Evolutionary conservation across 2,113 vertebrate genomes (phyloP).

Genomic region (Trinectes maculatus): DNA sequence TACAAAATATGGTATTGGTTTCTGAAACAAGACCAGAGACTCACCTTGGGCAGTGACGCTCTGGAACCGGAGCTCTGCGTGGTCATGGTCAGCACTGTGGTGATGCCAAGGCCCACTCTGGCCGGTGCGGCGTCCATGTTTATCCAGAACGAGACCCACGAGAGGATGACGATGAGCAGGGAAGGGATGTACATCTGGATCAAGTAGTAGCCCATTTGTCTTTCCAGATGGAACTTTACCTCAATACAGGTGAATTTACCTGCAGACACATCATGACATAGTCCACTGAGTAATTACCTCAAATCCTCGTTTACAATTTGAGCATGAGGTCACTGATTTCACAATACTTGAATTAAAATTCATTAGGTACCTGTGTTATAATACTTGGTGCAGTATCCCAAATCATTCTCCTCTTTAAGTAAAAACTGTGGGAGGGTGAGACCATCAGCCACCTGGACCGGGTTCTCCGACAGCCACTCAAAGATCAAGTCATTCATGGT

Average conservation of each 20-base stretch:
- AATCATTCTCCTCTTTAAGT: slow-evolving; percentile 91
- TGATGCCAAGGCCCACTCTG: slow-evolving; percentile 91
- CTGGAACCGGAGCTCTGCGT: slow-evolving; percentile 93
- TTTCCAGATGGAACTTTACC: slow-evolving; percentile 93
- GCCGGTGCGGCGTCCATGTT: slow-evolving; percentile 94
- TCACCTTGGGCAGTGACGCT: slow-evolving; percentile 92
- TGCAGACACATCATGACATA: slow-evolving; percentile 43
- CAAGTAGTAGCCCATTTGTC: slow-evolving; percentile 96
- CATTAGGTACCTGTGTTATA: slow-evolving; percentile 91
- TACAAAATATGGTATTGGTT: too few relatives aligned
- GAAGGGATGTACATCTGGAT: slow-evolving; percentile 98
- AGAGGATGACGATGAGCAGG: slow-evolving; percentile 93
- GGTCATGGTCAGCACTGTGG: slow-evolving; percentile 94
- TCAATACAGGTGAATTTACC: slow-evolving; percentile 96
- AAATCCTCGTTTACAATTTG: background rate
- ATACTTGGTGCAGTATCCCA: slow-evolving; percentile 93
- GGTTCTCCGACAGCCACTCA: slow-evolving; percentile 90
- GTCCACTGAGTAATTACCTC: too few relatives aligned
- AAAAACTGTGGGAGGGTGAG: slow-evolving; percentile 94
- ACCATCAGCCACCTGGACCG: slow-evolving; percentile 93
- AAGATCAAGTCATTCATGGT: slow-evolving; percentile 96
- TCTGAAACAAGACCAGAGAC: too few relatives aligned
- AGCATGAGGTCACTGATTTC: background rate
- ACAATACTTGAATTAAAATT: background rate
- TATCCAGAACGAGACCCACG: slow-evolving; percentile 96